These are phyloP conservation scores for Lottia scabra DNA, from an alignment of 2,888 invertebrate species.

Conservation along the genomic window DNA sequence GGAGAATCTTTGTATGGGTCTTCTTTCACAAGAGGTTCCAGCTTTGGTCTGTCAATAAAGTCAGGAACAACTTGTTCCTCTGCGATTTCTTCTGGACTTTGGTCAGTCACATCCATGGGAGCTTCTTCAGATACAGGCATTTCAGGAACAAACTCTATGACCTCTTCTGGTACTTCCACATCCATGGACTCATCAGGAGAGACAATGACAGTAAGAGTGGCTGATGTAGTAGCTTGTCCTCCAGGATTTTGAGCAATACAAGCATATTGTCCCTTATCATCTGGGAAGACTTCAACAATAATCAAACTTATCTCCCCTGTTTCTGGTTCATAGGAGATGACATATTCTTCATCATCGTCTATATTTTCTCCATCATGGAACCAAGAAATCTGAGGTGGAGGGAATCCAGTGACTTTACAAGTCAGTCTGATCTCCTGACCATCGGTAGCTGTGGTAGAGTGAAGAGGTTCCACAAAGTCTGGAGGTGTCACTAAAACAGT, in stretches of 20 bases:
- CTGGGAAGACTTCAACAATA: slow-evolving; percentile 68
- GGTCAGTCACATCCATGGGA: slow-evolving; percentile 32
- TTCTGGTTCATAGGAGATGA: slow-evolving; percentile 64
- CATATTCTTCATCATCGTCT: slow-evolving; percentile 67
- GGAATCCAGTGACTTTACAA: slow-evolving; percentile 63
- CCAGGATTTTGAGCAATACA: slow-evolving; percentile 85
- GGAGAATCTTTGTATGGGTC: slow-evolving; percentile 44
- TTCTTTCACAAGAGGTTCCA: slow-evolving; percentile 48
- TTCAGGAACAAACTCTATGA: slow-evolving; percentile 10
- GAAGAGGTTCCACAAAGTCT: slow-evolving; percentile 55
- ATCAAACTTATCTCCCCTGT: slow-evolving; percentile 65
- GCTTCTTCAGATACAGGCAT: slow-evolving; percentile 16
- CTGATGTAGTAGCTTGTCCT: slow-evolving; percentile 86
- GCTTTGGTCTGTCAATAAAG: slow-evolving; percentile 48
- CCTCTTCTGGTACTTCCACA: slow-evolving; percentile 14
- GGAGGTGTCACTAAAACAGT: slow-evolving; percentile 54
- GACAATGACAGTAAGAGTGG: slow-evolving; percentile 58
- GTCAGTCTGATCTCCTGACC: slow-evolving; percentile 63
- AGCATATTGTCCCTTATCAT: slow-evolving; percentile 73
- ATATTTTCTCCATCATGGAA: slow-evolving; percentile 68
- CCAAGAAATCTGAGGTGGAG: slow-evolving; percentile 65
- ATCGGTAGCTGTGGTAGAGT: slow-evolving; percentile 54
- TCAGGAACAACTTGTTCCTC: slow-evolving; percentile 47
- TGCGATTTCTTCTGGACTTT: slow-evolving; percentile 38
- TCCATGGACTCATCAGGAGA: slow-evolving; percentile 43